phyloP scores from a whole-genome alignment of 53 echinoderm and acorn worm genomes.

The Paelopatides confundens region DNA sequence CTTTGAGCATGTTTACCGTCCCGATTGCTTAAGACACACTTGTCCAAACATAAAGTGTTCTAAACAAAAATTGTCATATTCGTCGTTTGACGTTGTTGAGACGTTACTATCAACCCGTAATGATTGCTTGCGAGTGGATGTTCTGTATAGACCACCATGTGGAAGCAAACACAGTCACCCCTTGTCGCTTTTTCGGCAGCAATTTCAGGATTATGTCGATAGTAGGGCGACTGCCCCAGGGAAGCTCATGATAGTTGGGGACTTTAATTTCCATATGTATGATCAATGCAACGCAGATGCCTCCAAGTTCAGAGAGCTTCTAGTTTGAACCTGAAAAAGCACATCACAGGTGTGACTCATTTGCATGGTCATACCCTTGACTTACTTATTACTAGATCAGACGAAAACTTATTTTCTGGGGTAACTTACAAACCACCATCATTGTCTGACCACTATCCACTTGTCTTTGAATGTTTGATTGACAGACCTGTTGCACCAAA shows the following conservation, averaged over 20 bases:
- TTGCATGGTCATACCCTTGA: constrained; percentile 3
- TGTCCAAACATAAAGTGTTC: constrained; percentile 8
- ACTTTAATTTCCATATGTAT: constrained; percentile 25
- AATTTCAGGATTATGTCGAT: neutral
- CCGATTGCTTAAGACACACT: too few species aligned
- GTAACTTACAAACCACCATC: neutral
- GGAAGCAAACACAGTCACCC: neutral
- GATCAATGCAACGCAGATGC: neutral
- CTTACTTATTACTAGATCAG: neutral
- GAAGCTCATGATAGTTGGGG: neutral
- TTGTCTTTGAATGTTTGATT: neutral
- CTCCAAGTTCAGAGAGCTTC: neutral
- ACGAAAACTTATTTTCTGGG: neutral
- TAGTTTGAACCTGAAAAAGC: neutral
- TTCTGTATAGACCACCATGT: neutral
- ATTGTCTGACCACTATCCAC: neutral
- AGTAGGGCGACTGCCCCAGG: neutral
- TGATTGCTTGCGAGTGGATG: neutral
- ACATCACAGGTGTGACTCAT: neutral
- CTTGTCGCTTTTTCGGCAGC: neutral
- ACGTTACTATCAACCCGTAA: neutral
- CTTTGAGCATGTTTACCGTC: too few species aligned
- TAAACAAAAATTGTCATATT: neutral
- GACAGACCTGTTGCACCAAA: neutral
- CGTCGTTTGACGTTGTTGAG: neutral